Evolutionary conservation across 1,140 invertebrate genomes (phyloP), one percentile per base, ranked within the genome.

Genomic region (Eriocheir sinensis): DNA sequence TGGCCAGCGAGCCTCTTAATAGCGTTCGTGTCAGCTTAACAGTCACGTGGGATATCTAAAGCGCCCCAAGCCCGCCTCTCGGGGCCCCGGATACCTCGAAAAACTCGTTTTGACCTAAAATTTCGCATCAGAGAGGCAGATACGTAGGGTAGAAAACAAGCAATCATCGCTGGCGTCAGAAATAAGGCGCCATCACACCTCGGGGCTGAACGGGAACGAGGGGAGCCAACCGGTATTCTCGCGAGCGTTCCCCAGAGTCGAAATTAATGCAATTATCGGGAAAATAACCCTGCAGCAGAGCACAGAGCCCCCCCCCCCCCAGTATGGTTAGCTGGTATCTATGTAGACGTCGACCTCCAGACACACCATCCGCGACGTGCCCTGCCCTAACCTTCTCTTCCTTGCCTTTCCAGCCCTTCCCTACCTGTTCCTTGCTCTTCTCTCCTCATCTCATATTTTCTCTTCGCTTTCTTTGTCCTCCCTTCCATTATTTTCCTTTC

Each of bases 251-350:
- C 60, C 60, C 60, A 8, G 60, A n/a, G 60, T 72, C 9, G n/a
- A n/a, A 72, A 72, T 72, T n/a, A 72, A 72, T n/a, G 60, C 60
- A 72, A 72, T 72, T 72, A 72, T 72, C 60, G 60, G 60, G 60
- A 72, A 4, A 21, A 72, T 72, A 72, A 72, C n/a, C 27, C 60
- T 72, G 60, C 17, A 21, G 60, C 60, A n/a, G 60, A 72, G 60
- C 60, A 72, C 21, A n/a, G 17, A 72, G 21, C 21, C 4, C 60
- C 21, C 60, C 60, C 21, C 60, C 60, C 60, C 27, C n/a, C 60
- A n/a, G 60, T 21, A n/a, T 2, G 8, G 60, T 72, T 72, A 21
- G 21, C 60, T 4, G 2, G 60, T 72, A 3, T 72, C 21, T n/a
- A 21, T 12, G 60, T 72, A n/a, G 60, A n/a, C 60, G 60, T n/a